Percentiles rank a stretch among this genome's conserved stretches.
phyloP scores from a whole-genome alignment of 2,797 vertebrate species.

The Pyrrhura leucotis region DNA sequence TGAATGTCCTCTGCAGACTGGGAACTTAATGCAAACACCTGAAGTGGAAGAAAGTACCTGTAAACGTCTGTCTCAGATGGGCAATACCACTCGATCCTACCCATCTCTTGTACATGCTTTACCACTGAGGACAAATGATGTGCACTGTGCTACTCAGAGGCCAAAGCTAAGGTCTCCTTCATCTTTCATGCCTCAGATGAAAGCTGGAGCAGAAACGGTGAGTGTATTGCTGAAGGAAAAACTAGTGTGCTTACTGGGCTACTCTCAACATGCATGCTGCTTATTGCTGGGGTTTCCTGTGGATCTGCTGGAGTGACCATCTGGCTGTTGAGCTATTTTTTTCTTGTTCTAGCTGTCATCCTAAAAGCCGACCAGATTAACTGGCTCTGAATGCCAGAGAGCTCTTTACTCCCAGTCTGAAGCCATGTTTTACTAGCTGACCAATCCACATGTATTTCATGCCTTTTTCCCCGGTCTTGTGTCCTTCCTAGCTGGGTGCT shows the following conservation, averaged over 20 bases:
- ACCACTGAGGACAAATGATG: fast-evolving
- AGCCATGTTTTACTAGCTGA: background rate
- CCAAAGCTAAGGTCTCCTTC: slow-evolving; percentile 78
- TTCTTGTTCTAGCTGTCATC: background rate
- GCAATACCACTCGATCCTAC: background rate
- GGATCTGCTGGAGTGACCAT: background rate
- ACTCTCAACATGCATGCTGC: background rate
- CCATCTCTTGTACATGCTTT: background rate
- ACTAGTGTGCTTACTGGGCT: background rate
- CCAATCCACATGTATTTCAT: background rate
- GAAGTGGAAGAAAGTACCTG: background rate
- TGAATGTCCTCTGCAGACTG: background rate
- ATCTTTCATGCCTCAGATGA: slow-evolving; percentile 68
- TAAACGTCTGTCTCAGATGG: background rate
- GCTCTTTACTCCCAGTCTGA: background rate
- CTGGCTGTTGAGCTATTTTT: background rate
- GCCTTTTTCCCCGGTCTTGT: background rate
- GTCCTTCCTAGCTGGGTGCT: background rate
- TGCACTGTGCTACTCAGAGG: background rate
- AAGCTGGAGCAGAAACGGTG: slow-evolving; percentile 10
- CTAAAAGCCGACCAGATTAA: background rate
- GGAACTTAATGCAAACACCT: background rate
- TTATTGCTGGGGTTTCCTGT: background rate
- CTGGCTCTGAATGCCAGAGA: background rate
- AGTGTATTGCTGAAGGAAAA: background rate